Evolutionary conservation across 2,888 invertebrate genomes (phyloP).

Genomic region (Tortrix viridana): DNA sequence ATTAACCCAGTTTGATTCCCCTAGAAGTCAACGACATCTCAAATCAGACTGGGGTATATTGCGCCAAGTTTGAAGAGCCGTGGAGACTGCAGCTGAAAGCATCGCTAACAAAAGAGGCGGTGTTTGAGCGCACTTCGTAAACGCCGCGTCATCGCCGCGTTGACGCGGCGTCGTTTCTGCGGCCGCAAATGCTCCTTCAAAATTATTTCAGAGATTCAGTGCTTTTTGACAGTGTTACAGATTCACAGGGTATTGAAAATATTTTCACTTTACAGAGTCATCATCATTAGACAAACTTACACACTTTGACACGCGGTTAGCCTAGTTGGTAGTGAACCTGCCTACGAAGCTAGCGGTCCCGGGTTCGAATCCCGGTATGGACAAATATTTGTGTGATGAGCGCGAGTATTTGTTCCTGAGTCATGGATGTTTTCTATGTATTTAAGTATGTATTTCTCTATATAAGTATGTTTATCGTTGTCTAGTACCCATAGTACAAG

Average conservation of each 20-base stretch:
- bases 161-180: slow-evolving; percentile 50
- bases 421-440: too few species aligned
- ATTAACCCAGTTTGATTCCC: slow-evolving; percentile 40
- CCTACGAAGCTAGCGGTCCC: too few species aligned
- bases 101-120: slow-evolving; percentile 61
- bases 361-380: too few species aligned
- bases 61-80: slow-evolving; percentile 58
- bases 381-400: too few species aligned
- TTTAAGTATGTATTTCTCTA: too few species aligned
- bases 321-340: too few species aligned
- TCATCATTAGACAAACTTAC: too few species aligned
- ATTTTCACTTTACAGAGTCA: background rate
- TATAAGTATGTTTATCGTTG: too few species aligned
- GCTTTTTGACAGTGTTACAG: slow-evolving; percentile 42
- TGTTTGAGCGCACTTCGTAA: slow-evolving; percentile 58
- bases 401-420: too few species aligned
- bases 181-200: slow-evolving; percentile 52
- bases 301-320: too few species aligned
- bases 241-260: background rate
- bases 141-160: slow-evolving; percentile 47
- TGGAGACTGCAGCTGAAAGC: slow-evolving; percentile 58
- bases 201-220: slow-evolving; percentile 53
- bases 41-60: slow-evolving; percentile 42
- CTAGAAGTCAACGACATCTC: slow-evolving; percentile 39
- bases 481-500: too few species aligned